Conservation (phyloP, 2,888 invertebrate genomes). For the Sericinus montela region DNA sequence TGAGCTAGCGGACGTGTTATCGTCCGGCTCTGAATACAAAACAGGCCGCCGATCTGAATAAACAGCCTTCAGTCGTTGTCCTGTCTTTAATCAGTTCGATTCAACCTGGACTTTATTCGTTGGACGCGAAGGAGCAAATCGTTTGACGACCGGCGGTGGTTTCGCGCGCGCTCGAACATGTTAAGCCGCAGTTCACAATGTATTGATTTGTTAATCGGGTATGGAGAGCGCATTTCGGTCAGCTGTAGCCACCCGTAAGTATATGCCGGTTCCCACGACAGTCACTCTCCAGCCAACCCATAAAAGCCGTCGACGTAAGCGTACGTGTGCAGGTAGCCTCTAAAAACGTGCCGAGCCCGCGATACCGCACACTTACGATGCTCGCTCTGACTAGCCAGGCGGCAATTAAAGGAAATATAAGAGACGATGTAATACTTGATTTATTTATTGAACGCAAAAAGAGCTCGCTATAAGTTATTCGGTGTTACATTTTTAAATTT, state of each 20-base stretch:
- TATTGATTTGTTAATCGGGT: constrained; percentile 77
- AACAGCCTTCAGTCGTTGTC: constrained; percentile 47
- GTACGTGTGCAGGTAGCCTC: constrained; percentile 73
- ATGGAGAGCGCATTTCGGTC: constrained; percentile 78
- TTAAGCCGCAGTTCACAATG: constrained; percentile 52
- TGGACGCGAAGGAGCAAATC: constrained; percentile 38
- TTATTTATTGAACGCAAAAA: constrained; percentile 35
- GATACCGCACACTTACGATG: constrained; percentile 52
- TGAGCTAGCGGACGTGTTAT: constrained; percentile 56
- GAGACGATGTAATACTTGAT: constrained; percentile 29
- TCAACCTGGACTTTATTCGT: constrained; percentile 31
- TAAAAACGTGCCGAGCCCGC: constrained; percentile 55
- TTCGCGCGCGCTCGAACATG: constrained; percentile 58
- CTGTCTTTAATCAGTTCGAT: constrained; percentile 25
- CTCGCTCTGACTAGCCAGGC: constrained; percentile 35
- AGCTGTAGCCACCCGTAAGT: constrained; percentile 71
- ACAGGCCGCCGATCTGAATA: constrained; percentile 33
- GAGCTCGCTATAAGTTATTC: constrained; percentile 16
- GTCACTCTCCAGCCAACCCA: constrained; percentile 68
- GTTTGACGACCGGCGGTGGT: constrained; percentile 48
- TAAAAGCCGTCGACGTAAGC: constrained; percentile 70
- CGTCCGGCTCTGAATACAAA: constrained; percentile 52
- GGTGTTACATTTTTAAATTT: constrained; percentile 20
- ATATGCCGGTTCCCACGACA: constrained; percentile 77
- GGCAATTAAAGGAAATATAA: constrained; percentile 48